Evolutionary conservation across 2,888 invertebrate genomes (phyloP).

Genomic region (Synanthedon vespiformis): DNA sequence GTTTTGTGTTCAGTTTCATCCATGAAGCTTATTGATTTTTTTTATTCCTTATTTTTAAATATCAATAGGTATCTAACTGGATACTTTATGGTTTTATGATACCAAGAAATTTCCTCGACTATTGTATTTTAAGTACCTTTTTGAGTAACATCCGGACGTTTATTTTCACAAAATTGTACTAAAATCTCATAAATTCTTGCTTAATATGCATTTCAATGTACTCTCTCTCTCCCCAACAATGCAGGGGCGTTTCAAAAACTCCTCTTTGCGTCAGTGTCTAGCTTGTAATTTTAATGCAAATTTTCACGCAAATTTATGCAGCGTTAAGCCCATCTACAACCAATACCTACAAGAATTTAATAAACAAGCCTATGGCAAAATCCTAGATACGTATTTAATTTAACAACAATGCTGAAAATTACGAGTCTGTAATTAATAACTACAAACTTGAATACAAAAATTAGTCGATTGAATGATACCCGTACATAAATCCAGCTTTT

Average conservation of each 20-base stretch:
- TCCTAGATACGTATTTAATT: too few species aligned
- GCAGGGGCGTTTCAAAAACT: slow-evolving; percentile 16
- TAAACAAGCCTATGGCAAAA: too few species aligned
- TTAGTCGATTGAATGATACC: neutral
- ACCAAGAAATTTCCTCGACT: neutral
- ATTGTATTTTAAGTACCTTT: neutral
- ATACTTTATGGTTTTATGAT: too few species aligned
- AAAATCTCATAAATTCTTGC: slow-evolving; percentile 21
- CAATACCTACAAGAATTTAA: too few species aligned
- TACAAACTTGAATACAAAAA: neutral
- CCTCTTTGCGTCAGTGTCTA: slow-evolving; percentile 21
- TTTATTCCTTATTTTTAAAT: too few species aligned
- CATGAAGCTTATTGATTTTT: too few species aligned
- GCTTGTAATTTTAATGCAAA: slow-evolving; percentile 31
- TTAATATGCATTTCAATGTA: slow-evolving; percentile 26
- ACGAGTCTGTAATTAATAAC: too few species aligned
- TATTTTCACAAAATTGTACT: slow-evolving; percentile 9
- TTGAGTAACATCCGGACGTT: slow-evolving; percentile 3
- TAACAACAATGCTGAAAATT: too few species aligned
- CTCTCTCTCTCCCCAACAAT: slow-evolving; percentile 12
- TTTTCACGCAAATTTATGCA: slow-evolving; percentile 17
- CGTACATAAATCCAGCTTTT: too few species aligned
- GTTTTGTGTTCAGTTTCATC: too few species aligned
- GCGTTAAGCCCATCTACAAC: neutral
- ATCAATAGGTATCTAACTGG: too few species aligned